Conservation (phyloP, 1,140 invertebrate species). For the Centruroides vittatus region DNA sequence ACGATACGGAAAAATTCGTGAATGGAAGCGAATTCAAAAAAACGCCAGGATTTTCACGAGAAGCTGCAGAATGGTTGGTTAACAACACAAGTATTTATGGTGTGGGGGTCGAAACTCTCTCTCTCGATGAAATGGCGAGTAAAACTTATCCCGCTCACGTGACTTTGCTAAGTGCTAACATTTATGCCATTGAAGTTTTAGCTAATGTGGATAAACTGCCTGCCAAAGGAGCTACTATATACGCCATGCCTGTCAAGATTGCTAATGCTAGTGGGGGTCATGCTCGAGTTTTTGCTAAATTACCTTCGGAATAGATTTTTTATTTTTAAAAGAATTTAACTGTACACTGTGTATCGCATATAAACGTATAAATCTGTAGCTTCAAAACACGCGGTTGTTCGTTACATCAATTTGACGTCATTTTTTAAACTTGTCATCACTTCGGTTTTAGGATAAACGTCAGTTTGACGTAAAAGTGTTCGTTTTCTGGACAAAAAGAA, state of each 20-base stretch:
- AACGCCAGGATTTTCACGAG: neutral
- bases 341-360: no score
- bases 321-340: no score
- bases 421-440: no score
- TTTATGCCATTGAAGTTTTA: slow-evolving; percentile 19
- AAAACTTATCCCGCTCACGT: slow-evolving; percentile 1
- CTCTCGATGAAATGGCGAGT: neutral
- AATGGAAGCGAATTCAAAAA: neutral
- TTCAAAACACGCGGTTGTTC: no score
- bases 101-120: slow-evolving; percentile 23
- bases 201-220: slow-evolving; percentile 17
- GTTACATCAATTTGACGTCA: no score
- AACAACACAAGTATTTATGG: slow-evolving; percentile 40
- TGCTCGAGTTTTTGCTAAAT: slow-evolving; percentile 13
- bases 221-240: slow-evolving; percentile 13
- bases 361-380: no score
- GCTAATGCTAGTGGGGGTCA: slow-evolving; percentile 17
- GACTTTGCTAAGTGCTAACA: slow-evolving; percentile 3
- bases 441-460: no score
- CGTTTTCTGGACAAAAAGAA: no score
- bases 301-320: no score
- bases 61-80: slow-evolving; percentile 33
- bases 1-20: neutral
- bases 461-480: no score
- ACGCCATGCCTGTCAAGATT: slow-evolving; percentile 19